phyloP scores from a whole-genome alignment of 2,888 invertebrate species.

The Melieria crassipennis region DNA sequence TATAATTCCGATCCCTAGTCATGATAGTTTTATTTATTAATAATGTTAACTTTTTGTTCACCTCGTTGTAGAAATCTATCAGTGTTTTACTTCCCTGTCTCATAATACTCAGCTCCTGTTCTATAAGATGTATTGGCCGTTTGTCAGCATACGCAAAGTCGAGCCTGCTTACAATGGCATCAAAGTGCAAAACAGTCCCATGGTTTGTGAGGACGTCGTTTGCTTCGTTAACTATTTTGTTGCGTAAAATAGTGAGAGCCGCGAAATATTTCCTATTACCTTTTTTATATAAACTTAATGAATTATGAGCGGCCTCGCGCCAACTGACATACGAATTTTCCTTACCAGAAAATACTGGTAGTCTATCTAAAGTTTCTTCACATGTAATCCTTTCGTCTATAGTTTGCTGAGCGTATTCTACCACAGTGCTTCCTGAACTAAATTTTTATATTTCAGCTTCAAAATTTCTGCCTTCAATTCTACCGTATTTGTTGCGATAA shows the following conservation, averaged over 20 bases:
- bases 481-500: too few relatives aligned
- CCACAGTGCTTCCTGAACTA: too few relatives aligned
- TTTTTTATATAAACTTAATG: slow-evolving; percentile 28
- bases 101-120: slow-evolving; percentile 35
- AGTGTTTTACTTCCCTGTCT: slow-evolving; percentile 27
- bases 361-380: too few relatives aligned
- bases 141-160: slow-evolving; percentile 37
- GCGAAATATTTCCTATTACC: slow-evolving; percentile 36
- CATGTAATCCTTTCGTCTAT: too few relatives aligned
- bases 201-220: slow-evolving; percentile 30
- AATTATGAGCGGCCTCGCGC: slow-evolving; percentile 36
- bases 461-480: too few relatives aligned
- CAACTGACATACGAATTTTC: slow-evolving; percentile 29
- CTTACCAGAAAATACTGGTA: slow-evolving; percentile 25
- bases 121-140: slow-evolving; percentile 30
- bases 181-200: slow-evolving; percentile 33
- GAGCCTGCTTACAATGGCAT: slow-evolving; percentile 31
- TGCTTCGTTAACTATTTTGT: slow-evolving; percentile 20
- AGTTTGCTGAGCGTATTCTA: too few relatives aligned
- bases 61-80: slow-evolving; percentile 27
- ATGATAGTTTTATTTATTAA: slow-evolving; percentile 23
- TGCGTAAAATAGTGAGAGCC: slow-evolving; percentile 32
- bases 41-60: slow-evolving; percentile 26
- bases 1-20: too few relatives aligned
- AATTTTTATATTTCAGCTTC: too few relatives aligned